Conservation (phyloP, 2,797 vertebrate genomes). For the Hemitrygon akajei region DNA sequence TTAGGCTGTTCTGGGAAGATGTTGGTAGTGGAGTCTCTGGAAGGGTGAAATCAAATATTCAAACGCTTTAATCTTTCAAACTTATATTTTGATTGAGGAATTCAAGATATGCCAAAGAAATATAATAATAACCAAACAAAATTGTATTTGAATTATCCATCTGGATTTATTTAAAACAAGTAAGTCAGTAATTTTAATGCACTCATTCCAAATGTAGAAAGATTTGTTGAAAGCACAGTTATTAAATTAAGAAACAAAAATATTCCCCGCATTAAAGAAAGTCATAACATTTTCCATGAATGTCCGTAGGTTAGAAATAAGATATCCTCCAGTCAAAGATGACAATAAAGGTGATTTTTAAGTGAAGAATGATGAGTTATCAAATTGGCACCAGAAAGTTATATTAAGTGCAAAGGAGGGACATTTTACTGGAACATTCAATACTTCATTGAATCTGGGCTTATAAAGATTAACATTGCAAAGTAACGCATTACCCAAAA, state of each 20-base stretch:
- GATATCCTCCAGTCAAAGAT: neutral
- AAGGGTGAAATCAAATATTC: neutral
- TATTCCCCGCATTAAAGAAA: neutral
- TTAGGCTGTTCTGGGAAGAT: neutral
- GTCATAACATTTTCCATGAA: neutral
- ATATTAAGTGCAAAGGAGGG: neutral
- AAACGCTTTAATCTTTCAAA: neutral
- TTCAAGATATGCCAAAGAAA: neutral
- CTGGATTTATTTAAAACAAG: neutral
- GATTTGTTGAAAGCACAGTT: neutral
- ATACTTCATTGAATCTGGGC: neutral
- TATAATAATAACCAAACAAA: neutral
- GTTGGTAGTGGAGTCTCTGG: neutral
- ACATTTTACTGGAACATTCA: neutral
- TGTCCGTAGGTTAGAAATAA: neutral
- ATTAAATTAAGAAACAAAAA: neutral
- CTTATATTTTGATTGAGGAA: neutral
- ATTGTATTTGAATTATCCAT: neutral
- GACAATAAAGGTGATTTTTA: neutral
- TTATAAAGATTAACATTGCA: conserved; percentile 27
- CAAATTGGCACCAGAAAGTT: neutral
- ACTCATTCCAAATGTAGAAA: neutral
- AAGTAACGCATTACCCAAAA: neutral
- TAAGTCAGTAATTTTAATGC: neutral
- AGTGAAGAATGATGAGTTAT: neutral